Evolutionary conservation across 2,888 invertebrate species (phyloP).

Genomic region (Craniophora ligustri): DNA sequence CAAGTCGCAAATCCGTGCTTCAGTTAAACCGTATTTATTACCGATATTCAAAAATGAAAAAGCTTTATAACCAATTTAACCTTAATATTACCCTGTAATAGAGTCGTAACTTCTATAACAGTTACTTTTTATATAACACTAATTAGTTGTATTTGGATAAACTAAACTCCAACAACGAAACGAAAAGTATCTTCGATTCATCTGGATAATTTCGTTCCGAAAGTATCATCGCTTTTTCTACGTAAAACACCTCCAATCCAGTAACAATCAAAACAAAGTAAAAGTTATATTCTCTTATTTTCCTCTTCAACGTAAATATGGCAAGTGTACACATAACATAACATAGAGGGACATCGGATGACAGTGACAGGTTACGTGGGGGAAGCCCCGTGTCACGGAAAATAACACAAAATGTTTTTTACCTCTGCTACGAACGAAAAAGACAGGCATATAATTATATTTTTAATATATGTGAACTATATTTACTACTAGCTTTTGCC

Average conservation of each 20-base stretch:
- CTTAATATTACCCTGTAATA: too few species aligned
- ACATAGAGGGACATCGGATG: slow-evolving; percentile 34
- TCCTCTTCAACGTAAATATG: slow-evolving; percentile 31
- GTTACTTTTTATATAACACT: too few species aligned
- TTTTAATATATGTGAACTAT: background rate
- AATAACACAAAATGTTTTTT: slow-evolving; percentile 27
- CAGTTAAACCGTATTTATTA: too few species aligned
- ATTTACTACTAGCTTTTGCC: too few species aligned
- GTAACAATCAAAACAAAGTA: slow-evolving; percentile 26
- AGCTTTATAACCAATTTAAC: too few species aligned
- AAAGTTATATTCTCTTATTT: slow-evolving; percentile 30
- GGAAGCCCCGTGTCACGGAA: slow-evolving; percentile 27
- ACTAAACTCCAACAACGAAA: background rate
- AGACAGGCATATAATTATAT: slow-evolving; percentile 29
- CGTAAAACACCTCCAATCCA: too few species aligned
- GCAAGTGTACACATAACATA: slow-evolving; percentile 21
- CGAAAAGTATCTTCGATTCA: background rate
- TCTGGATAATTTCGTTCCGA: too few species aligned
- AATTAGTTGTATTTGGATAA: too few species aligned
- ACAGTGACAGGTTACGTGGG: slow-evolving; percentile 38
- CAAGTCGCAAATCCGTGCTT: too few species aligned
- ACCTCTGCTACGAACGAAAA: slow-evolving; percentile 7
- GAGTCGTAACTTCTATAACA: too few species aligned
- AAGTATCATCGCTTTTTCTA: too few species aligned
- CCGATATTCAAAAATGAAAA: too few species aligned